These are phyloP conservation scores for Heliopora coerulea DNA, from an alignment of 92 coral and sea anemone species.

Conservation along the genomic window DNA sequence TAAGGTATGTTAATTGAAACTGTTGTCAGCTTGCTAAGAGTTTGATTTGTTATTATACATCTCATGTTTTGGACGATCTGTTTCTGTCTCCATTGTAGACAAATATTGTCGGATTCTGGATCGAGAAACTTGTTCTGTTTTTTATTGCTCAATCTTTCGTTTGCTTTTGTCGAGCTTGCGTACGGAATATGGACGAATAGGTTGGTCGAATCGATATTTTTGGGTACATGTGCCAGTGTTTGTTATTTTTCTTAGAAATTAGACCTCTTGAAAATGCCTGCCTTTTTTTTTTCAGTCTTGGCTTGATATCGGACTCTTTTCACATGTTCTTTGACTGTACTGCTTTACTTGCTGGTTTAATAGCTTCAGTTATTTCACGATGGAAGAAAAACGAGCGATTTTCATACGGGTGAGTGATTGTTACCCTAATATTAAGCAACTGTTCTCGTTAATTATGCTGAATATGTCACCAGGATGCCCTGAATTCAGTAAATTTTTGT, in stretches of 20 bases:
- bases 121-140: conserved; percentile 93
- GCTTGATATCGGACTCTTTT: conserved; percentile 94
- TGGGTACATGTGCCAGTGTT: too few species aligned
- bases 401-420: conserved; percentile 81
- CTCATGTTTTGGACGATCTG: too few species aligned
- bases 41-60: too few species aligned
- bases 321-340: conserved; percentile 99
- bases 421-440: too few species aligned
- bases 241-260: not conserved
- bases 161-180: conserved; percentile 87
- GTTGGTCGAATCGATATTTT: conserved; percentile 51
- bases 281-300: conserved; percentile 74
- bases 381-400: conserved; percentile 96
- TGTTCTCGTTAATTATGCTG: too few species aligned
- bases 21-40: too few species aligned
- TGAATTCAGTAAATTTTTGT: too few species aligned
- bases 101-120: conserved; percentile 68
- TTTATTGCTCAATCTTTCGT: conserved; percentile 75
- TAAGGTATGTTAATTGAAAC: too few species aligned
- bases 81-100: conserved; percentile 46
- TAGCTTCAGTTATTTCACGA: conserved; percentile 87
- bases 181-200: conserved; percentile 99
- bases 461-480: too few species aligned
- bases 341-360: conserved; percentile 97
- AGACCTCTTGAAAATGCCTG: not conserved